Percentiles rank a stretch among this genome's conserved stretches.
phyloP scores from a whole-genome alignment of 2,113 vertebrate genomes.

The Saguinus midas region DNA sequence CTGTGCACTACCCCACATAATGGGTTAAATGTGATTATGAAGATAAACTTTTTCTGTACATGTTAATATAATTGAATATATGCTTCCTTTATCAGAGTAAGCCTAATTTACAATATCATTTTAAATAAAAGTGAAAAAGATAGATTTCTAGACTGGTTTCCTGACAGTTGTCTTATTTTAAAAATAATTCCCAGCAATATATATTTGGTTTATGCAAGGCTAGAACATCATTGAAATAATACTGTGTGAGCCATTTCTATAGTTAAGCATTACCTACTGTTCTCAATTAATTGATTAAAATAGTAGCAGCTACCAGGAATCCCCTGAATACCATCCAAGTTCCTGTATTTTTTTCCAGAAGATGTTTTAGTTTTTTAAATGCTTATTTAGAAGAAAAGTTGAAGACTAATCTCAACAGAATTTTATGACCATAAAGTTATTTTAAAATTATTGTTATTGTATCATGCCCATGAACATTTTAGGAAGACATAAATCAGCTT shows the following conservation, averaged over 20 bases:
- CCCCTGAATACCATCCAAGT: conserved; percentile 3
- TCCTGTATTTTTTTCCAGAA: conserved; percentile 40
- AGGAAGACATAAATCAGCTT: conserved; percentile 6
- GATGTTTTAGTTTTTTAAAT: conserved; percentile 19
- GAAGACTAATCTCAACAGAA: conserved; percentile 12
- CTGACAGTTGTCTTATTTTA: conserved; percentile 51
- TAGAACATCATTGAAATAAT: conserved; percentile 35
- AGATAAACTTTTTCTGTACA: neutral
- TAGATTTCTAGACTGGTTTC: neutral
- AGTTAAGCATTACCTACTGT: conserved; percentile 56
- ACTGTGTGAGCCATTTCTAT: conserved; percentile 26
- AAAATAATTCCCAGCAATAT: conserved; percentile 51
- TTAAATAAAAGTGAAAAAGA: conserved; percentile 41
- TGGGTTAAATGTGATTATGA: neutral
- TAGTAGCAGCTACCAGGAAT: conserved; percentile 62
- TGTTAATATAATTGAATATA: neutral
- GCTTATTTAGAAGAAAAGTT: conserved; percentile 3
- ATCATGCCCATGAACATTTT: neutral
- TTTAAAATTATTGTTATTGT: neutral
- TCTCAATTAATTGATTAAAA: conserved; percentile 72
- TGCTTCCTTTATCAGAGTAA: neutral
- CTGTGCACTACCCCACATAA: neutral
- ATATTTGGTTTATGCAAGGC: conserved; percentile 43
- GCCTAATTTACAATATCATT: neutral
- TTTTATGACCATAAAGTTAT: conserved; percentile 21